Evolutionary conservation across 2,113 vertebrate species (phyloP), one percentile per base, ranked within the genome.

Genomic region (Oreocharis arfaki): DNA sequence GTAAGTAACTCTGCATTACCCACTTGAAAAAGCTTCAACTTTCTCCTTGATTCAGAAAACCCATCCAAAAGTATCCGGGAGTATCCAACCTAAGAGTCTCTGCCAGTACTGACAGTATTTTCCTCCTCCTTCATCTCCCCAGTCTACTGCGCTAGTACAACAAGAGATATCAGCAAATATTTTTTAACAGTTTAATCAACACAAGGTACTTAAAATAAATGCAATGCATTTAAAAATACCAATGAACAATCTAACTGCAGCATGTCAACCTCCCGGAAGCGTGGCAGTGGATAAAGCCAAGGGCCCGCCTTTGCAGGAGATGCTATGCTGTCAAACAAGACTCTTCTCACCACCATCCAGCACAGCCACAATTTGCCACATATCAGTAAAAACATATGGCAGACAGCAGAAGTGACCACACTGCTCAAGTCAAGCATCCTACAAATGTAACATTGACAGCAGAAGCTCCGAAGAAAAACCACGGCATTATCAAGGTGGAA

Each of bases 301-400:
- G 14, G 16, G 35, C 52, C 35, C 1, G 14, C 16, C 82, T 52
- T 32, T 24, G 26, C 19, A 76, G 50, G 30, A 74, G 19, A n/a
- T 4, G 35, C 59, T 74, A 12, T 7, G 42, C 63, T 91, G 79
- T 86, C 76, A 63, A 69, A 77, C 24, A 33, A 56, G 71, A 44
- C 42, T 90, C 60, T 49, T 83, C 70, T 67, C 49, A 50, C 63
- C 71, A 60, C 93, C 90, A 26, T 5, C 68, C 81, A 87, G 33
- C 44, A 28, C n/a, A 69, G 50, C 39, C 88, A 65, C 59, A 53
- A 26, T 47, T 87, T 39, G 23, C 81, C 27, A 67, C 13, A 0
- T 96, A 96, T 96, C 95, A 91, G 68, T 70, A 71, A 74, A 91
- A 93, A 86, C 95, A 95, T 24, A 84, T 42, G 73, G 59, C 6